A percentile compares a stretch with the other conserved stretches of the same genome.
These are phyloP conservation scores for Hemicentrotus pulcherrimus DNA, from an alignment of 35 echinoderm and acorn worm species.

Conservation along the genomic window DNA sequence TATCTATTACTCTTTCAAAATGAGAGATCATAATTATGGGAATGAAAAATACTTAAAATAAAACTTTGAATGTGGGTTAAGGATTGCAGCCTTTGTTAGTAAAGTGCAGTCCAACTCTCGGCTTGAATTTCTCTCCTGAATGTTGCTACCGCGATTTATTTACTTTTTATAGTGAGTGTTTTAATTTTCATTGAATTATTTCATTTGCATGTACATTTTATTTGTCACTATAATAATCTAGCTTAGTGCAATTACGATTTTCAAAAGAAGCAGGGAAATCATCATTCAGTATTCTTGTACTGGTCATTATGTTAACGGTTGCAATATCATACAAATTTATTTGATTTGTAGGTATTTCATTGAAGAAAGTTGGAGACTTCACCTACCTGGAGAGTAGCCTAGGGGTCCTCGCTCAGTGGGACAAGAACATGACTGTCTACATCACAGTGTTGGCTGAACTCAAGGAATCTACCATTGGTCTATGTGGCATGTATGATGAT, in stretches of 20 bases:
- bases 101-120: too few relatives aligned
- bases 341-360: constrained; percentile 55
- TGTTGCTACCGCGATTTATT: not conserved
- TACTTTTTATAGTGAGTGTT: too few relatives aligned
- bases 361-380: constrained; percentile 82
- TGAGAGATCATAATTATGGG: not conserved
- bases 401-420: constrained; percentile 74
- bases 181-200: too few relatives aligned
- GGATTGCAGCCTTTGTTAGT: too few relatives aligned
- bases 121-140: not conserved
- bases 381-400: constrained; percentile 76
- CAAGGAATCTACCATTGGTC: constrained; percentile 59
- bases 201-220: too few relatives aligned
- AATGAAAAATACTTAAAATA: too few relatives aligned
- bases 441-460: constrained; percentile 64
- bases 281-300: too few relatives aligned
- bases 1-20: not conserved
- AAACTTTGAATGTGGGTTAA: too few relatives aligned
- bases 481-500: constrained; percentile 90
- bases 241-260: too few relatives aligned
- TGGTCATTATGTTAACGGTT: too few relatives aligned
- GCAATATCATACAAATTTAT: not conserved
- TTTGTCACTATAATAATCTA: too few relatives aligned
- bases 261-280: too few relatives aligned
- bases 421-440: constrained; percentile 62